Conservation (phyloP, 1,140 invertebrate genomes). For the Lordiphosa stackelbergi region DNA sequence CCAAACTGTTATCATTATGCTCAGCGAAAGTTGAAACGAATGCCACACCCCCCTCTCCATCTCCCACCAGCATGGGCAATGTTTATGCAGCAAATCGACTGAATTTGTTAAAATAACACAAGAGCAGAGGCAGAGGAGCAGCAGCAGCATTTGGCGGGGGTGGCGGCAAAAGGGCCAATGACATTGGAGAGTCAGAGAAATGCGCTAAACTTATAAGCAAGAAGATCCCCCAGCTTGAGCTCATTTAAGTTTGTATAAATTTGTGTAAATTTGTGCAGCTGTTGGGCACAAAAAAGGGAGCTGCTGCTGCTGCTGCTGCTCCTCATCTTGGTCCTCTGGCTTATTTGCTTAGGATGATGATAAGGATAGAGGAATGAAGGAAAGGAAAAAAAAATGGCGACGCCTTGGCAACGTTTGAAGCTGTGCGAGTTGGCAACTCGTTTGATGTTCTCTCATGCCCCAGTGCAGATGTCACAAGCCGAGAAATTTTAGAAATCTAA, state of each 20-base stretch:
- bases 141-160: background rate
- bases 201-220: constrained; percentile 64
- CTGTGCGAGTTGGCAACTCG: constrained; percentile 14
- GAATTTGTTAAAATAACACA: constrained; percentile 74
- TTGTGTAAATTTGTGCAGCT: constrained; percentile 56
- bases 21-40: constrained; percentile 36
- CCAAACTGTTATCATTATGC: constrained; percentile 43
- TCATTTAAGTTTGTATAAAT: constrained; percentile 58
- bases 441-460: constrained; percentile 24
- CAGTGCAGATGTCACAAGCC: constrained; percentile 41
- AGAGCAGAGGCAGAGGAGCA: constrained; percentile 14
- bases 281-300: constrained; percentile 7
- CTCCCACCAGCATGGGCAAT: constrained; percentile 27
- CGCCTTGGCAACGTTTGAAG: constrained; percentile 62
- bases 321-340: constrained; percentile 10
- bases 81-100: constrained; percentile 75
- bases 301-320: background rate
- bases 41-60: constrained; percentile 9
- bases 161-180: constrained; percentile 18
- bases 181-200: constrained; percentile 30
- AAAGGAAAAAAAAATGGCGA: constrained; percentile 36
- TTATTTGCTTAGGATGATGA: constrained; percentile 60
- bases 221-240: constrained; percentile 25
- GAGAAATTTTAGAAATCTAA: constrained; percentile 11
- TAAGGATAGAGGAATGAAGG: constrained; percentile 5